Base-by-base conservation (phyloP, 2,888 invertebrate genomes). In the Rhamnusium bicolor region DNA sequence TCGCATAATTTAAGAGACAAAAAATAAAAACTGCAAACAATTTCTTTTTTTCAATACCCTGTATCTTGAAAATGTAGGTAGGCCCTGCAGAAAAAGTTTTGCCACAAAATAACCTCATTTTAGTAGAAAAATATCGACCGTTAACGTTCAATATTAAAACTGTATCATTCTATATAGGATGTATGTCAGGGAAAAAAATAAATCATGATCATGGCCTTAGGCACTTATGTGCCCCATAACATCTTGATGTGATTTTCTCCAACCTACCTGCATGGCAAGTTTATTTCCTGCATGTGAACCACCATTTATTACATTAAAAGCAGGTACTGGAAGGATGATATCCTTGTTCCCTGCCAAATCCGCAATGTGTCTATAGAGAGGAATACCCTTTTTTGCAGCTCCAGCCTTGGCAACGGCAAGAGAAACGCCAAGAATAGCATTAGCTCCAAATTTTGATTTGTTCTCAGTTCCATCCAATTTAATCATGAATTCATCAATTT, bases 201-300 rank as follows among this genome's bases (percentile, higher is more conserved):
- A n/a, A n/a, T n/a, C n/a, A n/a, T n/a, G n/a, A n/a, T n/a, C n/a
- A n/a, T n/a, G n/a, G n/a, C n/a, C n/a, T n/a, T n/a, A n/a, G n/a
- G n/a, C n/a, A n/a, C n/a, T n/a, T n/a, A n/a, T n/a, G n/a, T n/a
- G n/a, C n/a, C n/a, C n/a, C n/a, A n/a, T n/a, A n/a, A 24, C 24
- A 24, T 24, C 18, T 21, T 8, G 5, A 16, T 8, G 16, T 46
- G 29, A 60, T n/a, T 12, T 46, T 24, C 2, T 24, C 7, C 58
- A 51, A 62, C 56, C 72, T 78, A 86, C 86, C 81, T 97, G 97
- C 96, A 98, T 97, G 75, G 97, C 97, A 81, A 97, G 90, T 88
- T 98, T 98, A 90, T 99, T 99, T 80, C 99, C 99, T 82, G 99
- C 99, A 86, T 99, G 99, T 61, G 97, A 97, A 67, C 99, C 99